Evolutionary conservation across 2,113 vertebrate genomes (phyloP), one percentile per base, ranked within the genome.

Genomic region (Campylorhamphus procurvoides): DNA sequence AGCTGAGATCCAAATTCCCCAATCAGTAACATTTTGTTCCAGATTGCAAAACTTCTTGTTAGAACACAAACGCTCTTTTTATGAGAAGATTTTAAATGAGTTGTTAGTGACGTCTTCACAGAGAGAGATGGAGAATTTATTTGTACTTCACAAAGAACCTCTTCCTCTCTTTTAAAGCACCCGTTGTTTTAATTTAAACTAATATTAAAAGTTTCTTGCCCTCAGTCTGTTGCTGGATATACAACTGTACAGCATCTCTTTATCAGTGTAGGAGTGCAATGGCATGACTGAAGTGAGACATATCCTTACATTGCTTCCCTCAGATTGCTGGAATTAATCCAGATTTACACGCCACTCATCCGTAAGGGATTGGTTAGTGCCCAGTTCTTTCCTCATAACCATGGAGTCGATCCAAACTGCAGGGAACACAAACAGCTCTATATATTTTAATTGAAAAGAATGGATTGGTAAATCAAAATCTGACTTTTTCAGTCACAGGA

Each of bases 91-190:
- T 56, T 55, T 71, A 52, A 47, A 96, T 40, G 92, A 96, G 86
- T 94, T 96, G 94, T 64, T 95, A 95, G 76, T 94, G 94, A 96
- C 79, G 69, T 96, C 81, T 86, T 94, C 94, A 24, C 58, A 44
- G 75, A 67, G 64, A 52, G 73, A 53, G 71, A 47, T 63, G 71
- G 44, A 60, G 84, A 83, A 82, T 96, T 96, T 72, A 86, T 87
- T 94, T 94, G 90, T 94, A 60, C 63, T 96, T 96, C 75, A 92
- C 87, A 94, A 86, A 94, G 83, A 96, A 46, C 44, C 37, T 90
- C 86, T 89, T 90, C 92, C 92, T 84, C 60, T 63, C 58, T 78
- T 88, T 55, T 63, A 90, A 89, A 85, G 47, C 59, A 66, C 24
- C 40, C 69, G 55, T 94, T 77, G 63, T 74, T 83, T n/a, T 71